phyloP scores from a whole-genome alignment of 1,140 invertebrate genomes.

The Zaprionus ornatus region DNA sequence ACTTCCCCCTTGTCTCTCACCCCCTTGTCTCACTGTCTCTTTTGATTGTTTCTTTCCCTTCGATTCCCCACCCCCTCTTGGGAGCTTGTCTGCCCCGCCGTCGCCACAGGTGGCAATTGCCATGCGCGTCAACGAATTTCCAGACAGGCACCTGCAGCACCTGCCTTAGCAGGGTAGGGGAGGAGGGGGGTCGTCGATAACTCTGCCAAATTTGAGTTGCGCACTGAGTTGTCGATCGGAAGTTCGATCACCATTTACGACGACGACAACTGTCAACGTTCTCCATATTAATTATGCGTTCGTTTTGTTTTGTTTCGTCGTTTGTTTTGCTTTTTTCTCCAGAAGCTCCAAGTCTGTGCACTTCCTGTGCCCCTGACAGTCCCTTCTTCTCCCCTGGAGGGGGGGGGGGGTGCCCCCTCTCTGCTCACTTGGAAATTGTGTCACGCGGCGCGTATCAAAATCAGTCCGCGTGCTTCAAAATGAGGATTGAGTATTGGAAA shows the following conservation, averaged over 20 bases:
- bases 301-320: neutral
- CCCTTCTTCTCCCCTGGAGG: too few relatives aligned
- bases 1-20: neutral
- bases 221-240: constrained; percentile 49
- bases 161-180: neutral
- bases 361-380: constrained; percentile 47
- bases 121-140: constrained; percentile 61
- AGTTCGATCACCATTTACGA: constrained; percentile 69
- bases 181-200: neutral
- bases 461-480: constrained; percentile 27
- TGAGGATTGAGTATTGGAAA: neutral
- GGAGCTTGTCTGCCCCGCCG: neutral
- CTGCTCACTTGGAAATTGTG: constrained; percentile 56
- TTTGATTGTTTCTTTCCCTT: constrained; percentile 14
- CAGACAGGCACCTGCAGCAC: constrained; percentile 31
- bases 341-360: constrained; percentile 37
- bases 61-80: neutral
- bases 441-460: constrained; percentile 57
- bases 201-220: constrained; percentile 48
- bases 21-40: neutral
- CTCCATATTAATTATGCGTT: constrained; percentile 68
- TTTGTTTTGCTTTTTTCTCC: constrained; percentile 10
- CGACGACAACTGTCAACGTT: constrained; percentile 66
- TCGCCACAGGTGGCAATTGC: constrained; percentile 69
- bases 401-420: neutral